Evolutionary conservation across 2,797 vertebrate genomes (phyloP).

Genomic region (Bucorvus abyssinicus): DNA sequence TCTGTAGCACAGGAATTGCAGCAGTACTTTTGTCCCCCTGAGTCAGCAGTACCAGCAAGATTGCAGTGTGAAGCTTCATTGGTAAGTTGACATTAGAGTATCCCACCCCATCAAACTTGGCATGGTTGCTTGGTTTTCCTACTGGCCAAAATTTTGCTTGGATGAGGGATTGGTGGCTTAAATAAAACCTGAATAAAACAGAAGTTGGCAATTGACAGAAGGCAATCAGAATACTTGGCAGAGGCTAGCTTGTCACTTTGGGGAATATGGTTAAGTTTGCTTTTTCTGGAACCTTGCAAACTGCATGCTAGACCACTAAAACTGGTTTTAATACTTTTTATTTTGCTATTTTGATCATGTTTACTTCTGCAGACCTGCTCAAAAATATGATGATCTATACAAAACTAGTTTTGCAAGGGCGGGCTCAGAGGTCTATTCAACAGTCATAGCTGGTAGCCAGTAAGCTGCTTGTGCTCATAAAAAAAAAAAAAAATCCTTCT

Average conservation of each 20-base stretch:
- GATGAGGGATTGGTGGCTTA: neutral
- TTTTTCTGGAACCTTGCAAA: neutral
- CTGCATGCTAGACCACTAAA: neutral
- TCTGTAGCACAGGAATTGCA: neutral
- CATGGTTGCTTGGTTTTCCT: neutral
- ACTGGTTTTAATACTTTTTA: neutral
- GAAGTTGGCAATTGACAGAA: neutral
- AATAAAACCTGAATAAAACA: neutral
- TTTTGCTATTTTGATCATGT: neutral
- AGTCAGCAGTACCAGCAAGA: neutral
- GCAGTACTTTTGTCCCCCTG: neutral
- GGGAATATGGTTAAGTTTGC: neutral
- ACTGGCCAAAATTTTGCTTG: neutral
- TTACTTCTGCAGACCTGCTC: neutral
- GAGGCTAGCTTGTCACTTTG: neutral
- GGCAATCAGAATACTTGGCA: neutral
- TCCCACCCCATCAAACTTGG: neutral
- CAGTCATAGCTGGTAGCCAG: neutral
- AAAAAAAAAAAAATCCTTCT: neutral
- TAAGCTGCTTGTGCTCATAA: neutral
- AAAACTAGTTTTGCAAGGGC: neutral
- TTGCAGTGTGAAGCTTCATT: neutral
- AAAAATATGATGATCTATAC: neutral
- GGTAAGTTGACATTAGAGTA: neutral
- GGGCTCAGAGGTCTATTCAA: neutral